Base-by-base conservation (phyloP, 2,113 vertebrate genomes). In the Fukomys damarensis region DNA sequence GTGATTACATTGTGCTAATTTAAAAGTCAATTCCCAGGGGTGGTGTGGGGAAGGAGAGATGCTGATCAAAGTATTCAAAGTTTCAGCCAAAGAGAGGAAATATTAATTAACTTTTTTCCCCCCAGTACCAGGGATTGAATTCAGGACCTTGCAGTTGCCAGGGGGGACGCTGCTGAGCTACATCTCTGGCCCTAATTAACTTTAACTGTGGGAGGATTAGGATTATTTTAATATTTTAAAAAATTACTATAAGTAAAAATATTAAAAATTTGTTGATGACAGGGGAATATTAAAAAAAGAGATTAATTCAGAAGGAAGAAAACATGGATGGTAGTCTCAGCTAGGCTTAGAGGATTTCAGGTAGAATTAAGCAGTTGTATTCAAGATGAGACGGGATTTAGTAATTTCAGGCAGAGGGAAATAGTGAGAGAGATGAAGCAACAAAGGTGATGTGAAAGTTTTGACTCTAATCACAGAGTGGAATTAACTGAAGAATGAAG, bases 291-390 rank as follows among this genome's bases (percentile, higher is more conserved):
- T 14, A 4, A 49, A 86, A 16, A 95, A 93, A 88, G 5, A 79
- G 22, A 77, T 49, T 63, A 22, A 1, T 28, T 77, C 43, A 35
- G 65, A 92, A 12, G 2, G 9, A 22, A 68, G 46, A 81, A 46
- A 86, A 35, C 0, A 52, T 52, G 11, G 41, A 58, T 26, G 10
- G 22, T 46, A 56, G 2, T 13, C 19, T 87, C 68, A 8, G 56
- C 20, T 16, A 28, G 7, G 26, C 8, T 8, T 9, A 0, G 5
- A 59, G 3, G 7, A 24, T 58, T 28, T n/a, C 3, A 30, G 17
- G n/a, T 77, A 54, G 38, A 54, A n/a, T n/a, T 26, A 90, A 59
- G 59, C 41, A 92, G 19, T 7, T 16, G 17, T 63, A 43, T 22
- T 87, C 59, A 86, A n/a, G 17, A 26, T 35, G 56, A 95, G 28